Evolutionary conservation across 1,140 invertebrate species (phyloP).

Genomic region (Zaprionus ornatus): DNA sequence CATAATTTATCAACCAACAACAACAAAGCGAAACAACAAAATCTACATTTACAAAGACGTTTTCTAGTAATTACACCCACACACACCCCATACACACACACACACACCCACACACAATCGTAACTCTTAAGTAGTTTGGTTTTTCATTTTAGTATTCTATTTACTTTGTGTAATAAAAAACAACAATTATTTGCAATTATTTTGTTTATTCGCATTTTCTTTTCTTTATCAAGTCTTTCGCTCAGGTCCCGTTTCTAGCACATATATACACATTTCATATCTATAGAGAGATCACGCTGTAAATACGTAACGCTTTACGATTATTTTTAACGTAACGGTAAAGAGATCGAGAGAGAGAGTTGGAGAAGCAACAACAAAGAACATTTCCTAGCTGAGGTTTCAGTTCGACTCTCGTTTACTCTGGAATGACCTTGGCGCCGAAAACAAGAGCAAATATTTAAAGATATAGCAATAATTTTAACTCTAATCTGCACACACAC

Average conservation of each 20-base stretch:
- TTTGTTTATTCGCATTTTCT: constrained; percentile 10
- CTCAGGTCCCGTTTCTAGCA: constrained; percentile 35
- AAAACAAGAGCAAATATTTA: constrained; percentile 32
- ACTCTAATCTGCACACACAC: constrained; percentile 52
- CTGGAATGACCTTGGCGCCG: constrained; percentile 26
- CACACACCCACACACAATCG: constrained; percentile 51
- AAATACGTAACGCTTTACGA: constrained; percentile 61
- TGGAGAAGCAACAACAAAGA: constrained; percentile 17
- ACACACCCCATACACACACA: constrained; percentile 44
- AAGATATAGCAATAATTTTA: constrained; percentile 71
- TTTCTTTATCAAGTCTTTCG: constrained; percentile 33
- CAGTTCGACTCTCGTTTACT: constrained; percentile 60
- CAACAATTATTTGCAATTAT: constrained; percentile 66
- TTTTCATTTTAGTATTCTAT: constrained; percentile 75
- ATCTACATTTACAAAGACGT: constrained; percentile 76
- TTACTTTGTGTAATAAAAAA: constrained; percentile 73
- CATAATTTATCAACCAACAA: constrained; percentile 66
- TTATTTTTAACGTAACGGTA: constrained; percentile 47
- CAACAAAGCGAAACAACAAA: constrained; percentile 61
- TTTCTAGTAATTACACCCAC: constrained; percentile 72
- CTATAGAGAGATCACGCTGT: constrained; percentile 49
- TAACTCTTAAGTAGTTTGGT: constrained; percentile 75
- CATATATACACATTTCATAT: not conserved
- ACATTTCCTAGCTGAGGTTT: constrained; percentile 77
- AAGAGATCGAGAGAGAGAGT: not conserved